phyloP scores from a whole-genome alignment of 1,140 invertebrate species.

The Telenomus remus region DNA sequence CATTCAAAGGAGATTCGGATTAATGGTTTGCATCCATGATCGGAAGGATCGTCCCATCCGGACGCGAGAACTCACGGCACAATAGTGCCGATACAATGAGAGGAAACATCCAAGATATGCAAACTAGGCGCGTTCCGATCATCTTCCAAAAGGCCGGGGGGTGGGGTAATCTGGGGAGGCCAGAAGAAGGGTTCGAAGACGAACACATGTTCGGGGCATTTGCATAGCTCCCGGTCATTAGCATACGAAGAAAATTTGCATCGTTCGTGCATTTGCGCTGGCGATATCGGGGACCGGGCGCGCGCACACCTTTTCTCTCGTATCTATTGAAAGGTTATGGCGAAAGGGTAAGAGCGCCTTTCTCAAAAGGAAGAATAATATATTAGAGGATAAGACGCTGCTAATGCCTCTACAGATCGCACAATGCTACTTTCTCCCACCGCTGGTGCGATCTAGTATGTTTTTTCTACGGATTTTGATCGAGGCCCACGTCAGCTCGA shows the following conservation, averaged over 20 bases:
- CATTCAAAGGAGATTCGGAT: slow-evolving; percentile 73
- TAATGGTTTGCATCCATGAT: slow-evolving; percentile 72
- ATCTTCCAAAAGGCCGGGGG: slow-evolving; percentile 68
- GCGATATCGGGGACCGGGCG: slow-evolving; percentile 50
- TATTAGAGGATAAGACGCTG: slow-evolving; percentile 73
- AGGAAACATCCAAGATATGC: slow-evolving; percentile 76
- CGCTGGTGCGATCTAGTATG: slow-evolving; percentile 62
- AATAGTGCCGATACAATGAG: slow-evolving; percentile 72
- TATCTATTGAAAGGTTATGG: slow-evolving; percentile 68
- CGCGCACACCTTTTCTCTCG: slow-evolving; percentile 38
- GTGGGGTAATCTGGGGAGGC: slow-evolving; percentile 58
- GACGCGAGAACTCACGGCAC: slow-evolving; percentile 63
- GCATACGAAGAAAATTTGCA: slow-evolving; percentile 75
- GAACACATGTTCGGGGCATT: slow-evolving; percentile 73
- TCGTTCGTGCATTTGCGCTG: slow-evolving; percentile 68
- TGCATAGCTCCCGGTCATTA: slow-evolving; percentile 72
- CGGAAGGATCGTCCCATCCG: slow-evolving; percentile 65
- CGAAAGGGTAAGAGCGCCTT: slow-evolving; percentile 54
- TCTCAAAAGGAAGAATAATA: slow-evolving; percentile 69
- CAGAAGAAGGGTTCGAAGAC: slow-evolving; percentile 72
- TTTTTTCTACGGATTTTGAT: slow-evolving; percentile 49
- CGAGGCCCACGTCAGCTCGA: slow-evolving; percentile 39
- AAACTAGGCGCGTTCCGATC: slow-evolving; percentile 72
- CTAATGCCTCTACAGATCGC: slow-evolving; percentile 69
- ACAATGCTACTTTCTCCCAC: slow-evolving; percentile 67